Conservation (phyloP, 2,888 invertebrate species). For the Stenodera caucasica region DNA sequence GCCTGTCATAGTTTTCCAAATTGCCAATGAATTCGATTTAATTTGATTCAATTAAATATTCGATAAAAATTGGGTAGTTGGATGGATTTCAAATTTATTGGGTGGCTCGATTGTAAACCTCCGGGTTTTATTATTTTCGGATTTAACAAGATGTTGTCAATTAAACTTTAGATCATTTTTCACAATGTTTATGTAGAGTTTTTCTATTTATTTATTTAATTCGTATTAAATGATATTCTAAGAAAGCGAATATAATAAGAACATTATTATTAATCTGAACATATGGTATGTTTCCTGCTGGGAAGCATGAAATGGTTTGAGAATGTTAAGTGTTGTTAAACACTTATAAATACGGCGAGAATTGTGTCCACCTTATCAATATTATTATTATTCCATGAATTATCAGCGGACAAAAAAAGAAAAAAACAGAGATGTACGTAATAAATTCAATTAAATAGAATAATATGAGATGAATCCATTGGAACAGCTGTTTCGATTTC, state of each 20-base stretch:
- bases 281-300: constrained; percentile 6
- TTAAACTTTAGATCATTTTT: neutral
- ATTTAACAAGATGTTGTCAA: neutral
- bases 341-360: neutral
- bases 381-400: neutral
- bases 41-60: constrained; percentile 15
- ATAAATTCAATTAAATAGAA: constrained; percentile 9
- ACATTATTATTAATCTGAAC: constrained; percentile 8
- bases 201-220: neutral
- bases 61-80: constrained; percentile 11
- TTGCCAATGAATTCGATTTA: neutral
- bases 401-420: neutral
- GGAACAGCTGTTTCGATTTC: constrained; percentile 30
- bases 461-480: constrained; percentile 21
- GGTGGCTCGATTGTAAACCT: neutral
- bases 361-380: neutral
- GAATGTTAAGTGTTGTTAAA: constrained; percentile 7
- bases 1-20: neutral
- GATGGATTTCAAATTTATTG: constrained; percentile 9
- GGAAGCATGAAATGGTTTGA: constrained; percentile 3
- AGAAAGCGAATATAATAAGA: constrained; percentile 2
- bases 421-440: neutral
- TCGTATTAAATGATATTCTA: neutral
- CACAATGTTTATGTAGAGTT: neutral
- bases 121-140: neutral